Base-by-base conservation (phyloP, 2,113 vertebrate genomes). In the Podarcis raffonei region DNA sequence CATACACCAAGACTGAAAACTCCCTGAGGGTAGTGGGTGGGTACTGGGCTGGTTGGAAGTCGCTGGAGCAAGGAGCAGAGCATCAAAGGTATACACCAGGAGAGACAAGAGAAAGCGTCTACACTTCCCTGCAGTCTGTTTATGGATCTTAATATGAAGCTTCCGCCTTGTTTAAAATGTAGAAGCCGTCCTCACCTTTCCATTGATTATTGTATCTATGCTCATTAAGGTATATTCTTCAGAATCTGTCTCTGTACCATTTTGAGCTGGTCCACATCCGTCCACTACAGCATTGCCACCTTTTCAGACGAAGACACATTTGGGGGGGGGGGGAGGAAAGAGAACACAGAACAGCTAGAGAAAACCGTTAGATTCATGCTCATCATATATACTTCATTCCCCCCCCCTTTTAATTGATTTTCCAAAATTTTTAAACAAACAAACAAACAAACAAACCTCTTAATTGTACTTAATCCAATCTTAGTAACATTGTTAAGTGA, bases 181-280 rank as follows among this genome's bases (percentile, higher is more conserved):
- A 91, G 32, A 90, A 94, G 62, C 87, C 83, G 84, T 32, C 86
- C 83, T 65, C 85, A 99, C 99, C 98, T 99, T 99, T 91, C 99
- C 99, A 6, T 99, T 99, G 96, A 99, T 99, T 95, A 99, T 99
- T 1, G 98, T 99, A 95, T 99, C 98, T n/a, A 99, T 98, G 95
- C 98, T 98, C 99, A 99, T 99, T 82, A 99, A 96, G 0, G 93
- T 94, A 93, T 98, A 99, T 82, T 99, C 98, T 91, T 99, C 99
- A 0, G 85, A 5, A 0, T 95, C 68, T 0, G 83, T 95, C 85
- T 98, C 97, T 0, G 97, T 81, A 69, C 98, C 97, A 0, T 97
- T 98, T 87, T 96, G 97, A 35, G 98, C 93, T 79, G 97, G 94
- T 65, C 97, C 89, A 5, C 97, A 95, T 42, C 98, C 97, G 15